Conservation (phyloP, 2,113 vertebrate species). For the Ramphastos sulfuratus region DNA sequence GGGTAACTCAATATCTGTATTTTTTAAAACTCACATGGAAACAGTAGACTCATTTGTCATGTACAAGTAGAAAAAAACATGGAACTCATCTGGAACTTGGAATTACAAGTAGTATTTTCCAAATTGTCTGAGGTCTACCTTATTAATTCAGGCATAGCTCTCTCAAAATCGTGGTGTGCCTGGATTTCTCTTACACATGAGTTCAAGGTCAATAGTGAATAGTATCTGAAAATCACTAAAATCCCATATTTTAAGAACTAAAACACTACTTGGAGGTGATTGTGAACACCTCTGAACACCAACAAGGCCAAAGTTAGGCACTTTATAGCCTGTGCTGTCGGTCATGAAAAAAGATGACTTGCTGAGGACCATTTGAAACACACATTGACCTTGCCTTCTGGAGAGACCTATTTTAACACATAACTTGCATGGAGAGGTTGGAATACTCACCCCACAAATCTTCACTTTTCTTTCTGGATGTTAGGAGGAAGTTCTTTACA, state of each 20-base stretch:
- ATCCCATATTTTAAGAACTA: neutral
- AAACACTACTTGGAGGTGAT: neutral
- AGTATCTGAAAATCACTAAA: neutral
- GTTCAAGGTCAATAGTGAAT: neutral
- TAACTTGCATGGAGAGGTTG: neutral
- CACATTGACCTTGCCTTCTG: neutral
- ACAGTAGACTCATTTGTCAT: neutral
- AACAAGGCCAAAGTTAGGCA: neutral
- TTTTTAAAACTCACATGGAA: neutral
- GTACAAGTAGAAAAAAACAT: neutral
- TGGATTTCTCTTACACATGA: neutral
- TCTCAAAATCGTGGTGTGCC: neutral
- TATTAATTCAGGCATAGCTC: constrained; percentile 28
- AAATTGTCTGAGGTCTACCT: neutral
- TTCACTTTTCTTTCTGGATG: neutral
- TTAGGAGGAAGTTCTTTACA: too few species aligned
- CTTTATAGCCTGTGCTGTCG: neutral
- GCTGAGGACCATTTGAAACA: neutral
- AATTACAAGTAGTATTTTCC: constrained; percentile 8
- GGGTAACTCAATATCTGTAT: neutral
- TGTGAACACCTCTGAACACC: neutral
- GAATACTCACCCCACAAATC: neutral
- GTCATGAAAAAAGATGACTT: neutral
- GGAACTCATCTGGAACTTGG: neutral
- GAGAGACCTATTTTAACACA: neutral